Base-by-base conservation (phyloP, 2,113 vertebrate genomes). In the Xyliphius kryptos region DNA sequence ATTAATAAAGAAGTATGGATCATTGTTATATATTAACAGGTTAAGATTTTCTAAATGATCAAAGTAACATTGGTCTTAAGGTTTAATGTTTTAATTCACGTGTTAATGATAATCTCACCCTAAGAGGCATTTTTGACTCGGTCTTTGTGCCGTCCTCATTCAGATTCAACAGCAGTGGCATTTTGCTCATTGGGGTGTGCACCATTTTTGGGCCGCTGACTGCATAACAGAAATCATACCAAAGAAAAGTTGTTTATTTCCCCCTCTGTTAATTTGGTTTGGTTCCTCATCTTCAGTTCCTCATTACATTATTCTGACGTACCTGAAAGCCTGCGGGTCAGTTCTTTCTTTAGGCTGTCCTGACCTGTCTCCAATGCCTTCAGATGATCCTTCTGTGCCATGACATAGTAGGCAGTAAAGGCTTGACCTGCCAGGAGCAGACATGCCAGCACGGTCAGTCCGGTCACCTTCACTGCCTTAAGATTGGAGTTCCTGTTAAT, bases 341-440 rank as follows among this genome's bases (percentile, higher is more conserved):
- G 8, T 37, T 76, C 19, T 0, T 44, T n/a, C 73, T 83, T 77
- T 54, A 86, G 8, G 19, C 67, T 20, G 9, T 76, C 44, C 63
- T 43, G 73, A 13, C 61, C 63, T 2, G 77, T 53, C 60, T 76
- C 16, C 73, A 87, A 77, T 16, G 71, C 46, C 2, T 43, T 71
- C 62, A 87, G 74, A 74, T 80, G 77, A 1, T 41, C 17, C 20
- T 43, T 76, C 76, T 87, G 84, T 66, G 44, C 71, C 52, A 81
- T n/a, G 43, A 86, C 59, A 38, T 85, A 78, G 74, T 82, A 87
- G 38, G 55, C 74, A 0, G 75, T 76, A 50, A 80, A 52, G 0
- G 37, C 80, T 75, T 87, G 85, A 16, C 83, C 77, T 6, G 72
- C 74, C 13, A 87, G 76, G 68, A 87, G 80, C 17, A 82, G 62